Evolutionary conservation across 2,113 vertebrate species (phyloP).

Genomic region (Crotophaga sulcirostris): DNA sequence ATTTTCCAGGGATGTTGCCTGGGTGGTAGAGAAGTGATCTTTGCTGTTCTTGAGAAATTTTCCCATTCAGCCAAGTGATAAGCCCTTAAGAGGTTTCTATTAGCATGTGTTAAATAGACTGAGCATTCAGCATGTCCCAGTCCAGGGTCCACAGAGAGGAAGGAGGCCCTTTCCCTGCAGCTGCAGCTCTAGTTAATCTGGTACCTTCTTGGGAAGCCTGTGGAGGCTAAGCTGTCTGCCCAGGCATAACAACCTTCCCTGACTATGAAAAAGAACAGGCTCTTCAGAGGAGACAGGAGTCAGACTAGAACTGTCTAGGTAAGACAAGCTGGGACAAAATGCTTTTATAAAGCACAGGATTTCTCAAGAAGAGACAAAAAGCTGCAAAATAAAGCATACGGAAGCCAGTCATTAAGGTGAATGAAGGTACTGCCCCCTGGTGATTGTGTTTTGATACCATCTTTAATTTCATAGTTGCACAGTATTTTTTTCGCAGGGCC

Average conservation of each 20-base stretch:
- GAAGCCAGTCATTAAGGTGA: background rate
- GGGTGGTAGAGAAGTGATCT: background rate
- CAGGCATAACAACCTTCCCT: background rate
- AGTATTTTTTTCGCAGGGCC: background rate
- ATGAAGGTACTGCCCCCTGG: constrained; percentile 56
- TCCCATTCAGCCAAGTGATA: background rate
- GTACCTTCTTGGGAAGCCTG: background rate
- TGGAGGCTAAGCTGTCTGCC: background rate
- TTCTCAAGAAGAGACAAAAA: background rate
- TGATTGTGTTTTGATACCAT: constrained; percentile 41
- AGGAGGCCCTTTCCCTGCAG: background rate
- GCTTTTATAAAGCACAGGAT: background rate
- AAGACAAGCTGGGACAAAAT: background rate
- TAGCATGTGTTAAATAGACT: background rate
- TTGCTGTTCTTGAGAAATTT: background rate
- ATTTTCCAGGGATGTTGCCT: background rate
- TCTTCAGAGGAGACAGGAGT: background rate
- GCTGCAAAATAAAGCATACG: background rate
- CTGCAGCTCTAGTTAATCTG: background rate
- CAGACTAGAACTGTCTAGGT: background rate
- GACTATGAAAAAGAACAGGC: background rate
- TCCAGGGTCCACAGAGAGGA: background rate
- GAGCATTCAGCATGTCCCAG: background rate
- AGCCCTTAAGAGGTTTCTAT: background rate
- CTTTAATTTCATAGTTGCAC: background rate